Base-by-base conservation (phyloP, 2,113 vertebrate genomes). In the Archilochus colubris region DNA sequence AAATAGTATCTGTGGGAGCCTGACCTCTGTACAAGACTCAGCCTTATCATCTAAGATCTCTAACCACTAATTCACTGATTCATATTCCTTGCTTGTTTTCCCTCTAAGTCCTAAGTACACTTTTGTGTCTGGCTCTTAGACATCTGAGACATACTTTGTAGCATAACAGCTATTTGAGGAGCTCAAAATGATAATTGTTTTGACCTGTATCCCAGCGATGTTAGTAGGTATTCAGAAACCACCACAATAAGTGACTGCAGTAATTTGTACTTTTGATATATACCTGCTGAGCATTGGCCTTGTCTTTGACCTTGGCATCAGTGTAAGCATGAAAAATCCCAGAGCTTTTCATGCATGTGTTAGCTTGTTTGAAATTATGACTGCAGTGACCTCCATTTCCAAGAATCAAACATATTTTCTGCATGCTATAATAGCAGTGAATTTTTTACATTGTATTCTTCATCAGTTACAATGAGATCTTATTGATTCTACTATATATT, bases 231-330 rank as follows among this genome's bases (percentile, higher is more conserved):
- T 62, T 66, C 55, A 69, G 94, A 94, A 90, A 80, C 46, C 30
- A 69, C 59, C 80, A 23, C 28, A 89, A 5, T 75, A 86, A 93
- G 67, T n/a, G 51, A 23, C 40, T 88, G 46, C 40, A 83, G 46
- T 62, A 93, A 86, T 95, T 92, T 90, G 55, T 77, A 58, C 30
- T 83, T 90, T 88, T 58, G 70, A 64, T 53, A 50, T 69, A 40
- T 44, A 30, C 46, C 63, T 88, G 46, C 80, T 66, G 57, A 80
- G 55, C 61, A 58, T 3, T 83, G 68, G 40, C 46, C 55, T 93
- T 83, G 43, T 88, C 67, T 94, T 55, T 93, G 80, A 95, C 82
- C 82, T 57, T 90, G 58, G 16, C 70, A 82, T 43, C 62, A 85
- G 4, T 76, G 62, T 85, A 67, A 84, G 25, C 44, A 21, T n/a